Base-by-base conservation (phyloP, 2,888 invertebrate genomes). In the Ochropleura plecta region DNA sequence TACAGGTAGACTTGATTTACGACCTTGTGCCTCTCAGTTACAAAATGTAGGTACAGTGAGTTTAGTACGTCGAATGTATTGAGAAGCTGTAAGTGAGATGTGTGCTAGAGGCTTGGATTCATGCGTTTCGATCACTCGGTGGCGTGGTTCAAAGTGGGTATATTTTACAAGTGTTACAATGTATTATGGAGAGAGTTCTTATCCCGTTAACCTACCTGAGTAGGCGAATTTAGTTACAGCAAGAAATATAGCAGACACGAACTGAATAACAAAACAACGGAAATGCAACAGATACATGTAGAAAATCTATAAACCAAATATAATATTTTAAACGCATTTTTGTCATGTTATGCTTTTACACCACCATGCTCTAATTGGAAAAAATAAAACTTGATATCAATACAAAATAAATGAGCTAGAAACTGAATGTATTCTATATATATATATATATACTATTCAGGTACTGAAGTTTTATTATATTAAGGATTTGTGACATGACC, bases 101-200 rank as follows among this genome's bases (percentile, higher is more conserved):
- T 96, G 95, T 95, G 95, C 95, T 95, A 94, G 95, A 95, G 95
- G 95, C 95, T 95, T 94, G 94, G 95, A 94, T 94, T 94, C 96
- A 96, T 96, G 96, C 96, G 96, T 92, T 94, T 96, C 95, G 93
- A 95, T 96, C 96, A 96, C 96, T 96, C 96, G 96, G 96, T 96
- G 96, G 96, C 96, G 96, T 96, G 96, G 96, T 95, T 94, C 93
- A 92, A 93, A 94, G 94, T 93, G 93, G 92, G 89, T 92, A 90
- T 93, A 94, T 93, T 93, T 91, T 94, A 95, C 94, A 94, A 94
- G 95, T 96, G 95, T 95, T 88, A 88, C 86, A 90, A 95, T 94
- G 95, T 95, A 90, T 88, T 92, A 93, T 94, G 94, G 91, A 87
- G 88, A 92, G 92, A 94, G 91, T 92, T 92, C 89, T 90, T 90